These are phyloP conservation scores for Bufo gargarizans DNA, from an alignment of 2,113 vertebrate genomes.

Conservation along the genomic window DNA sequence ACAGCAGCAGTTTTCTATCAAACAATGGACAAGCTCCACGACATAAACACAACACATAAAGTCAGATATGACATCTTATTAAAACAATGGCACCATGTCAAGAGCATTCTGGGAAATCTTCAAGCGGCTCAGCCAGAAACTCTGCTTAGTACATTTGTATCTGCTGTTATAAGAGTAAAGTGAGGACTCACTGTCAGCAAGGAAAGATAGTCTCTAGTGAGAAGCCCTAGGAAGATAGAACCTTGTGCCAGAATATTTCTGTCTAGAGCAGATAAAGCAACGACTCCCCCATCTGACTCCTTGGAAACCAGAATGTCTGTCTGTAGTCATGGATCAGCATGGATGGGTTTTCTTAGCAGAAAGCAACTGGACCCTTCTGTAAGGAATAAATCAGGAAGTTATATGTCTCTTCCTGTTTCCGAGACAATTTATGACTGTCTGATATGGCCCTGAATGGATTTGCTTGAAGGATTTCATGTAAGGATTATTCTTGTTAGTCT, in stretches of 20 bases:
- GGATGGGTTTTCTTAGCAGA: neutral
- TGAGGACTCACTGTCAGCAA: constrained; percentile 9
- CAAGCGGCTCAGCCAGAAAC: neutral
- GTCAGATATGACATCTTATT: constrained; percentile 15
- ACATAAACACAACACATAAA: neutral
- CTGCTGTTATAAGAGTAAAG: neutral
- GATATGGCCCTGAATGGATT: constrained; percentile 25
- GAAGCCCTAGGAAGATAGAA: neutral
- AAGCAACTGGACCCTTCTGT: constrained; percentile 28
- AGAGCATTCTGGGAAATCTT: neutral
- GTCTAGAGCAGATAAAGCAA: constrained; percentile 7
- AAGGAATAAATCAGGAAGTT: constrained; percentile 51
- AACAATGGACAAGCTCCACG: neutral
- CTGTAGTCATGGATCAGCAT: constrained; percentile 16
- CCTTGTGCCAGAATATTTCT: neutral
- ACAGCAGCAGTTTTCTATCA: neutral
- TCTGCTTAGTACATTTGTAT: neutral
- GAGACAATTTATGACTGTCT: constrained; percentile 42
- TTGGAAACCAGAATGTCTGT: constrained; percentile 36
- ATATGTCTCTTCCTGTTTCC: neutral
- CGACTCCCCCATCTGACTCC: constrained; percentile 17
- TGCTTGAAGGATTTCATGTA: constrained; percentile 13
- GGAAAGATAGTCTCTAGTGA: constrained; percentile 37
- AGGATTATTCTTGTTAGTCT: constrained; percentile 49
- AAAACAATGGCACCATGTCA: constrained; percentile 7